A percentile compares a stretch with the other conserved stretches of the same genome.
phyloP scores from a whole-genome alignment of 2,797 vertebrate species.

The Smutsia gigantea region DNA sequence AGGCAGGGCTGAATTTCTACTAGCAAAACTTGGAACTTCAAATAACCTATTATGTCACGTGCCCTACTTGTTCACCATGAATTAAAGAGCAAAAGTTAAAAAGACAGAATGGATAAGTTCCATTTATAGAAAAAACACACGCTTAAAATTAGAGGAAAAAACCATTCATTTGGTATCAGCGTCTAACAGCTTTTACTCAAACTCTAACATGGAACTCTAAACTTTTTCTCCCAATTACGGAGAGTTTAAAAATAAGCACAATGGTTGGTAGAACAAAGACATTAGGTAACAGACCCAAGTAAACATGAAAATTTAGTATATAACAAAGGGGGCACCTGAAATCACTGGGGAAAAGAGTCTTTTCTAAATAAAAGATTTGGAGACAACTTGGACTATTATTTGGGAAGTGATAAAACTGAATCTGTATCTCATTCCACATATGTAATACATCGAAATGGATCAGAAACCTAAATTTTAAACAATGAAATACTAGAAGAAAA shows the following conservation, averaged over 20 bases:
- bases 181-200: not conserved
- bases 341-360: not conserved
- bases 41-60: not conserved
- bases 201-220: not conserved
- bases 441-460: not conserved
- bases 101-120: not conserved
- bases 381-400: not conserved
- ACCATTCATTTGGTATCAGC: not conserved
- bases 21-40: not conserved
- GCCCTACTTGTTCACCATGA: not conserved
- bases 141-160: not conserved
- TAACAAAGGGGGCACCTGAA: not conserved
- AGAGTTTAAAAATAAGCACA: not conserved
- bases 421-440: not conserved
- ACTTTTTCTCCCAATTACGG: not conserved
- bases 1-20: not conserved
- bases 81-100: not conserved
- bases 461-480: not conserved
- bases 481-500: not conserved
- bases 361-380: not conserved
- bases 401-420: not conserved
- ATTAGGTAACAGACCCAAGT: not conserved
- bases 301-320: not conserved
- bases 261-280: not conserved
- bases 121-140: not conserved